Percentiles rank a stretch among this genome's conserved stretches.
Conservation (phyloP, 1,140 invertebrate genomes). For the Pseudomyrmex flavicornis region DNA sequence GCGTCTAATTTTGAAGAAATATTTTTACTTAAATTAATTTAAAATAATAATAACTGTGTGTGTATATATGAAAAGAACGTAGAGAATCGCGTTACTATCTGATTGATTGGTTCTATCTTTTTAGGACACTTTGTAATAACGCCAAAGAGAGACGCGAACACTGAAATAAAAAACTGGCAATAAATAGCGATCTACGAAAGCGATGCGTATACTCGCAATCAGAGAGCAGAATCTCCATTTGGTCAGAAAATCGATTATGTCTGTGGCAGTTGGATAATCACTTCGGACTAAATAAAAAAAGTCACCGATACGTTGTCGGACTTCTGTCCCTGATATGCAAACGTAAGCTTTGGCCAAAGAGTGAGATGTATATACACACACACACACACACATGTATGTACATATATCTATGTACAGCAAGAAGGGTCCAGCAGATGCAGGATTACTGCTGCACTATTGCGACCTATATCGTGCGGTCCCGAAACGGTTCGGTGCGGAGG, state of each 20-base stretch:
- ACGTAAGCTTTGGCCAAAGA: constrained; percentile 63
- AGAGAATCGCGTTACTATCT: no score
- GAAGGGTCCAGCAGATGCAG: constrained; percentile 66
- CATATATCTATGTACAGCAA: constrained; percentile 57
- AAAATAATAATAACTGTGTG: no score
- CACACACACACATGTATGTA: constrained; percentile 11
- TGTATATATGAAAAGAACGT: no score
- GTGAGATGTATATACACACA: constrained; percentile 20
- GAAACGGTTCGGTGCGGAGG: constrained; percentile 60
- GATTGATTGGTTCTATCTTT: no score
- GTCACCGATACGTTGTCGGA: constrained; percentile 60
- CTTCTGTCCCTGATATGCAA: constrained; percentile 71
- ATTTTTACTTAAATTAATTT: no score
- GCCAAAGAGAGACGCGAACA: background rate
- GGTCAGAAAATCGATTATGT: constrained; percentile 67
- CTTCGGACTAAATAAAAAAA: constrained; percentile 68
- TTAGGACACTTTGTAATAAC: no score
- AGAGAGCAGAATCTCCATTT: constrained; percentile 27
- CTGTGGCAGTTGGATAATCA: constrained; percentile 56
- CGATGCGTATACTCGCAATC: constrained; percentile 34
- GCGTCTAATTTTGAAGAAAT: no score
- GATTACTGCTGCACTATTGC: constrained; percentile 69
- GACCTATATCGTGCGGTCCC: constrained; percentile 56
- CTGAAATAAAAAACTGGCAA: background rate
- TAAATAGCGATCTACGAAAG: constrained; percentile 35